These are phyloP conservation scores for Lepus americanus DNA, from an alignment of 2,113 vertebrate species.

Conservation along the genomic window DNA sequence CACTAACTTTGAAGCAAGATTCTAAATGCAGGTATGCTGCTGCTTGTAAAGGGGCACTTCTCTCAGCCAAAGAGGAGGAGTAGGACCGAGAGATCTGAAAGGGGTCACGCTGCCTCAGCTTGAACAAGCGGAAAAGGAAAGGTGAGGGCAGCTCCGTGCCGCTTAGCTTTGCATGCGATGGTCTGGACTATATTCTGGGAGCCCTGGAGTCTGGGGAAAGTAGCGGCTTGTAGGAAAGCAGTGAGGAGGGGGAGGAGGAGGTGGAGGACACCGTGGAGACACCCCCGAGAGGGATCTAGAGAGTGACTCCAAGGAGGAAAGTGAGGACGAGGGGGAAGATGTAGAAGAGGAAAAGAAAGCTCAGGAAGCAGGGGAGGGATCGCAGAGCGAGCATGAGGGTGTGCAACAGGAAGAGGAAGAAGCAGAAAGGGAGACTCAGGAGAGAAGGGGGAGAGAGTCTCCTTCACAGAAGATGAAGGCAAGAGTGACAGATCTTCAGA, in stretches of 20 bases:
- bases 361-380: rapidly evolving
- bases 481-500: rapidly evolving
- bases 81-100: slow-evolving; percentile 95
- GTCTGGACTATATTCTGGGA: slow-evolving; percentile 94
- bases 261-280: rapidly evolving
- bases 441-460: neutral
- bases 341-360: neutral
- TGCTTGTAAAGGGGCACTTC: slow-evolving; percentile 90
- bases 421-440: neutral
- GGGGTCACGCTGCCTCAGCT: slow-evolving; percentile 91
- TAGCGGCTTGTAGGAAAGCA: slow-evolving; percentile 84
- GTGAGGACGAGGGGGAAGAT: neutral
- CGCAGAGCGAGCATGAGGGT: rapidly evolving
- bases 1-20: slow-evolving; percentile 33
- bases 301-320: neutral
- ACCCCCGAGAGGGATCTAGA: neutral
- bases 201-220: neutral
- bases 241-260: slow-evolving; percentile 65
- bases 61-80: slow-evolving; percentile 92
- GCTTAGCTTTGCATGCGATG: slow-evolving; percentile 92
- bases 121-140: slow-evolving; percentile 89
- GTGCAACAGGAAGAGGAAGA: rapidly evolving
- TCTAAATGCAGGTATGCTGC: neutral
- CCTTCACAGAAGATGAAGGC: neutral
- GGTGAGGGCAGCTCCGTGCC: slow-evolving; percentile 71